Evolutionary conservation across 2,113 vertebrate genomes (phyloP), one percentile per base, ranked within the genome.

Genomic region (Eidolon helvum): DNA sequence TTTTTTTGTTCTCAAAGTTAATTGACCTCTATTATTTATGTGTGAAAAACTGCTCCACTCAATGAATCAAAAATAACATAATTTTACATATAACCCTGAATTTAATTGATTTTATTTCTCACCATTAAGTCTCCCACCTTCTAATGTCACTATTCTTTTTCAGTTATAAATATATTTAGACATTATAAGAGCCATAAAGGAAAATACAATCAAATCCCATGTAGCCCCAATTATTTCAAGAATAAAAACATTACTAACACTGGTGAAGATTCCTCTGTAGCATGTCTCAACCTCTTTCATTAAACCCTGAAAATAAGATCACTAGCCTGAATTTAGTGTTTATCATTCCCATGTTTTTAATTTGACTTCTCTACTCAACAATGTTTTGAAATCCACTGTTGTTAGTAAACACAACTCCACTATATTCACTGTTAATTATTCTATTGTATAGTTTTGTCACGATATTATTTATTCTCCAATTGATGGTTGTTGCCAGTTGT

Each of bases 81-180:
- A 89, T 71, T 95, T 75, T 55, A 63, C 10, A 50, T 74, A 21
- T n/a, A 48, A 55, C 19, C 69, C 68, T 87, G 28, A 93, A 86
- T 86, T 59, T 28, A 92, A 84, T 79, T 72, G 72, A 86, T 68
- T 90, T 72, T 87, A 88, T 88, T 68, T 61, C 15, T 91, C 85
- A 79, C 15, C 21, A 74, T 79, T 40, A 68, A 57, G 18, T 59
- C 3, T 10, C 8, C 84, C 78, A 4, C 61, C 18, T 15, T 94
- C 35, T 55, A 80, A 43, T 35, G 71, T 21, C 30, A 91, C 12
- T 63, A 30, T 75, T n/a, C 21, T 50, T 85, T 75, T 94, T 48
- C 33, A 26, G 26, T 69, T 30, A 30, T 28, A 71, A 71, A 91
- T n/a, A 91, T 48, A 82, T 59, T 26, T 82, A 86, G 74, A 3